phyloP scores from a whole-genome alignment of 2,888 invertebrate species.

The Tribolium freemani region DNA sequence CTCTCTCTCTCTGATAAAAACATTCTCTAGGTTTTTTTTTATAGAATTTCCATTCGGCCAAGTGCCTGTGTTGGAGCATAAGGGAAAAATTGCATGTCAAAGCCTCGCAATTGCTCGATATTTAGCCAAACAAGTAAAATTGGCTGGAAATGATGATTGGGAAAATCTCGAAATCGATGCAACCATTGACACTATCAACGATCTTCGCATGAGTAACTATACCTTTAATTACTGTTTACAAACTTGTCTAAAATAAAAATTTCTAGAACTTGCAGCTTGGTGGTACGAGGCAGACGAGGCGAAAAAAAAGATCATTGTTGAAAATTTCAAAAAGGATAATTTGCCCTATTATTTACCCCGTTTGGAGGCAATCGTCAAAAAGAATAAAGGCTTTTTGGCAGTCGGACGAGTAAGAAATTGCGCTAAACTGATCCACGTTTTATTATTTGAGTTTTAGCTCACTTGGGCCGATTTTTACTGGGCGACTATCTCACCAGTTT shows the following conservation, averaged over 20 bases:
- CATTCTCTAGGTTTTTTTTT: not conserved
- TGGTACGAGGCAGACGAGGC: slow-evolving; percentile 49
- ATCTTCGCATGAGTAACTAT: slow-evolving; percentile 72
- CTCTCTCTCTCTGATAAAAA: not conserved
- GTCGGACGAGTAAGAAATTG: slow-evolving; percentile 64
- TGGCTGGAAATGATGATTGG: slow-evolving; percentile 72
- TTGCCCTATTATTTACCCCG: slow-evolving; percentile 73
- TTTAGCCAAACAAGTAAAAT: slow-evolving; percentile 73
- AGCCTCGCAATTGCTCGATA: slow-evolving; percentile 75
- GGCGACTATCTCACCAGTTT: slow-evolving; percentile 66
- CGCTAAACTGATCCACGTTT: not conserved
- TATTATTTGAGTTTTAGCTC: slow-evolving; percentile 57
- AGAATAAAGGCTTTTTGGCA: slow-evolving; percentile 71
- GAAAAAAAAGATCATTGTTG: slow-evolving; percentile 67
- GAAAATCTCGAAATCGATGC: slow-evolving; percentile 76
- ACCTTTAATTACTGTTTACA: not conserved
- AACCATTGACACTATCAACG: slow-evolving; percentile 73
- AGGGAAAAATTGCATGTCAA: slow-evolving; percentile 75
- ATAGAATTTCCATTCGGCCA: slow-evolving; percentile 74
- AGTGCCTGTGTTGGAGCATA: slow-evolving; percentile 74
- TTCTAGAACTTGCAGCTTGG: not conserved
- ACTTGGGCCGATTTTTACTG: slow-evolving; percentile 78
- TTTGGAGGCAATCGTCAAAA: slow-evolving; percentile 71
- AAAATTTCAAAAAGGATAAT: slow-evolving; percentile 67
- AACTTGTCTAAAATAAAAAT: not conserved